Base-by-base conservation (phyloP, 2,888 invertebrate genomes). In the Oscheius myriophilus region DNA sequence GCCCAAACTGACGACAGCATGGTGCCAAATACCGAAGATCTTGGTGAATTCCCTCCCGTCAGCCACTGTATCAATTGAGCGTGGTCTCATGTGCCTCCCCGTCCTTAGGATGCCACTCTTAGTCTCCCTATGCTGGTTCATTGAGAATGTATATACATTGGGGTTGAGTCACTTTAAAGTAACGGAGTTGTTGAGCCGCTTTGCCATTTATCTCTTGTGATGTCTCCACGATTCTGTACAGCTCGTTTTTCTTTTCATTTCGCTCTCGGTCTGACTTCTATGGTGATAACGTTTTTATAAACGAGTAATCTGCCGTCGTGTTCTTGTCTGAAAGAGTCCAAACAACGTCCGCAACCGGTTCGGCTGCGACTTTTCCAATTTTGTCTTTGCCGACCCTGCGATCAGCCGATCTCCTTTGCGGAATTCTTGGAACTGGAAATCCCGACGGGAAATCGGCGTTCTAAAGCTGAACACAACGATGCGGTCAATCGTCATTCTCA, bases 1-100 rank as follows among this genome's bases (percentile, higher is more conserved):
- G 67, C 49, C 14, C 41, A 12, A 9, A 67, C 66, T 9, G 53
- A 57, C 41, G 46, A 59, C 25, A n/a, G 23, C 33, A 23, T 43
- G 18, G 69, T 71, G n/a, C 77, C 77, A 41, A 81, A 82, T 52
- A 70, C 81, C 73, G 78, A 83, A 65, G 83, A 83, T 58, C 64
- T 75, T 9, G 79, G 77, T 49, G 83, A 84, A 49, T 84, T 83
- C 59, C 84, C 84, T 54, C 84, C 84, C 45, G 78, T 83, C 70
- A 79, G 71, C 64, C 82, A 82, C 49, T 69, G 69, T 39, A 79
- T 73, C 65, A 72, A 74, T 33, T 78, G 61, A 77, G 39, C 55
- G 49, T 52, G 51, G 2, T 61, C 26, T 2, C 16, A 33, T 33
- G 46, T 46, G 33, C 33, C 33, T 33, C 33, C 33, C 33, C 33